Evolutionary conservation across 92 coral and sea anemone species (phyloP).

Genomic region (Hydrozoanthus gracilis): DNA sequence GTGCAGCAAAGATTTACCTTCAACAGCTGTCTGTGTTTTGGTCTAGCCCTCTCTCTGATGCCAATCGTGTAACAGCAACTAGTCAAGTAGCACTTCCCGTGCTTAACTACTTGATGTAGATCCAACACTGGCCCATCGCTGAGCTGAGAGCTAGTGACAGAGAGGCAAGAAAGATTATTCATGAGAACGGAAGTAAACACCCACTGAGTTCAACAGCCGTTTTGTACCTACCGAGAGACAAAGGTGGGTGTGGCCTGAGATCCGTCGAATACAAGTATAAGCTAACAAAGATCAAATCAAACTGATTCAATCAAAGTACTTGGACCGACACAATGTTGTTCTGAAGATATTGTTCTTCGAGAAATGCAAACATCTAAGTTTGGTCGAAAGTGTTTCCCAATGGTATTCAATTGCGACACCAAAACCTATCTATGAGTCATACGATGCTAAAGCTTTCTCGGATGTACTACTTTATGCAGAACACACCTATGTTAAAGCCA

Average conservation of each 20-base stretch:
- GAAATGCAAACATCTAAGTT: not conserved
- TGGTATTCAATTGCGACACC: constrained; percentile 19
- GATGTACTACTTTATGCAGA: no score
- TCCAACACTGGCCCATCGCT: not conserved
- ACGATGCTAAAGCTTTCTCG: not conserved
- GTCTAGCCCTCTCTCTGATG: no score
- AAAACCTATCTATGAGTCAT: not conserved
- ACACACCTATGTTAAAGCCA: constrained; percentile 11
- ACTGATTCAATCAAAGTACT: not conserved
- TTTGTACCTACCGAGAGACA: no score
- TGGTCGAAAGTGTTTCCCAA: constrained; percentile 6
- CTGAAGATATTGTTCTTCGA: not conserved
- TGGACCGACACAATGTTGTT: not conserved
- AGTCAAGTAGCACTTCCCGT: not conserved
- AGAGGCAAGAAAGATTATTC: not conserved
- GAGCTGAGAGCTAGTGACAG: not conserved
- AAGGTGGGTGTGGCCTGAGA: not conserved
- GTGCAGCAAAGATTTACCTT: constrained; percentile 45
- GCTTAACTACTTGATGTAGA: not conserved
- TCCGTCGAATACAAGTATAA: not conserved
- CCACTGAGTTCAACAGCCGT: no score
- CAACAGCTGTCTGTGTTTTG: no score
- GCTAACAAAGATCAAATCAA: not conserved
- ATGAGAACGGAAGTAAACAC: no score
- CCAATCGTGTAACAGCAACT: not conserved